Conservation (phyloP, 1,140 invertebrate species). For the Acromyrmex heyeri region DNA sequence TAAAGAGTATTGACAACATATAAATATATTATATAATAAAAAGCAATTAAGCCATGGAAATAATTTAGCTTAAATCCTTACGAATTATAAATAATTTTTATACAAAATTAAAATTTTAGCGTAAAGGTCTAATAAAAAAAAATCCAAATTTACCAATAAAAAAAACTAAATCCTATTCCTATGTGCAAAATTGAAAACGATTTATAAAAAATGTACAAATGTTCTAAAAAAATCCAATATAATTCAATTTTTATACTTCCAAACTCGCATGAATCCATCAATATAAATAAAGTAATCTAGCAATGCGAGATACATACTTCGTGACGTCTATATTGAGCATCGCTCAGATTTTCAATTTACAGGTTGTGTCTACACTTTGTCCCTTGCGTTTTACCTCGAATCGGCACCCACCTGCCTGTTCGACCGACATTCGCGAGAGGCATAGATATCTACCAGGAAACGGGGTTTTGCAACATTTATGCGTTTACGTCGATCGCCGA, state of each 20-base stretch:
- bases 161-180: not conserved
- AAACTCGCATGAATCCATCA: not conserved
- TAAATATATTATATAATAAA: not conserved
- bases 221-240: not conserved
- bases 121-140: not conserved
- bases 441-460: constrained; percentile 70
- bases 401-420: constrained; percentile 54
- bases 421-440: constrained; percentile 65
- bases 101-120: not conserved
- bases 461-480: constrained; percentile 71
- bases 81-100: not conserved
- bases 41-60: not conserved
- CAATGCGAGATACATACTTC: not conserved
- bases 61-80: not conserved
- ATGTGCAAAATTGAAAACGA: not conserved
- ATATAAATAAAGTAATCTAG: not conserved
- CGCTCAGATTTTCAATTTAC: constrained; percentile 16
- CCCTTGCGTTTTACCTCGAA: constrained; percentile 39
- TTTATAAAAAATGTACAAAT: not conserved
- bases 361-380: constrained; percentile 32
- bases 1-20: not conserved
- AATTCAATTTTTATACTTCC: not conserved
- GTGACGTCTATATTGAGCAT: constrained; percentile 13
- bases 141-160: not conserved
- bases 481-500: constrained; percentile 75